A percentile compares a stretch with the other conserved stretches of the same genome.
Evolutionary conservation across 2,113 vertebrate species (phyloP).

Genomic region (Lophura nycthemera): DNA sequence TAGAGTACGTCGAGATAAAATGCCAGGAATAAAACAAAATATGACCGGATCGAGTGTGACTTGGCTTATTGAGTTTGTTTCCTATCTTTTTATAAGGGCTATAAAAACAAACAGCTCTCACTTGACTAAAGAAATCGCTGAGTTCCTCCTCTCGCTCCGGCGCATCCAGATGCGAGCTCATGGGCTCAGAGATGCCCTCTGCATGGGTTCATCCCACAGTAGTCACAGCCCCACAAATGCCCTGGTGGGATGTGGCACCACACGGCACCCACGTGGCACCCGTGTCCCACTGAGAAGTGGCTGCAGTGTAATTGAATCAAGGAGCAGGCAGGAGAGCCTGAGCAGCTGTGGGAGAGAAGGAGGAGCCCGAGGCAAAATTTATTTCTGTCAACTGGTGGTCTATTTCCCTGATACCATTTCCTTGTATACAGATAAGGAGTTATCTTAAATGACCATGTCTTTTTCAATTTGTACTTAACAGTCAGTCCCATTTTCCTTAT

Average conservation of each 20-base stretch:
- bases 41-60: slow-evolving; percentile 43
- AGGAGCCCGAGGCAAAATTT: slow-evolving; percentile 85
- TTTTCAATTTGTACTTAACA: slow-evolving; percentile 93
- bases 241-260: not conserved
- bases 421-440: slow-evolving; percentile 93
- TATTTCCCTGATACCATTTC: slow-evolving; percentile 88
- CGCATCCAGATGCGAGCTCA: not conserved
- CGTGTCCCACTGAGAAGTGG: not conserved
- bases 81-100: slow-evolving; percentile 63
- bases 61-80: slow-evolving; percentile 70
- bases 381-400: slow-evolving; percentile 88
- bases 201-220: not conserved
- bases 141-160: slow-evolving; percentile 35
- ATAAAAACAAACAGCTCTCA: slow-evolving; percentile 66
- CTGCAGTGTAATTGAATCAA: slow-evolving; percentile 24
- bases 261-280: not conserved
- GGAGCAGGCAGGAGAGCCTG: not conserved
- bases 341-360: slow-evolving; percentile 61
- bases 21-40: slow-evolving; percentile 55
- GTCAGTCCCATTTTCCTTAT: slow-evolving; percentile 84
- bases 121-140: slow-evolving; percentile 53
- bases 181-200: not conserved
- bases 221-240: not conserved
- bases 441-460: slow-evolving; percentile 97
- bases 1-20: slow-evolving; percentile 45